Conservation (phyloP, 2,113 vertebrate species). For the Buteo buteo region DNA sequence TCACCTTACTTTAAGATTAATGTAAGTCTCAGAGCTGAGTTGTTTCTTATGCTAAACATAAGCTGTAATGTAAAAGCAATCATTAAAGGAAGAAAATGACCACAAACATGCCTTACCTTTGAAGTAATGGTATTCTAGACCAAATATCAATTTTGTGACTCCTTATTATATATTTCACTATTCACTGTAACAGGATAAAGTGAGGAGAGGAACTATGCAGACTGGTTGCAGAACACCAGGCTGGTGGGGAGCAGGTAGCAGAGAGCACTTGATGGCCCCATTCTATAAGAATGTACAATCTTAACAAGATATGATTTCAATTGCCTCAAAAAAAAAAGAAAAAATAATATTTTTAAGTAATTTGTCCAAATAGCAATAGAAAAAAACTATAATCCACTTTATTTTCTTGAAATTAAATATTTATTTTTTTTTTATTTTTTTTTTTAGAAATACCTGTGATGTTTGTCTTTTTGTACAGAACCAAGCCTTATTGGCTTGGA, state of each 20-base stretch:
- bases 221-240: background rate
- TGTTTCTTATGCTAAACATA: background rate
- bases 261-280: background rate
- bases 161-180: background rate
- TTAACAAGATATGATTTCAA: background rate
- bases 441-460: background rate
- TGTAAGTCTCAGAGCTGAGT: background rate
- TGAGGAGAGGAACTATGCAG: background rate
- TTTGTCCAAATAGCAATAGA: background rate
- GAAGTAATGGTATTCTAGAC: background rate
- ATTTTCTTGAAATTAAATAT: background rate
- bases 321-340: background rate
- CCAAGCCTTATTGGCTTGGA: background rate
- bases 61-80: background rate
- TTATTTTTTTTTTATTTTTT: accelerated
- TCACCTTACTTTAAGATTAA: background rate
- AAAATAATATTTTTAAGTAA: background rate
- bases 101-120: background rate
- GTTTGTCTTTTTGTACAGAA: background rate
- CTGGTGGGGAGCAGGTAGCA: background rate
- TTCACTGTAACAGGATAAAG: background rate
- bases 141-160: background rate
- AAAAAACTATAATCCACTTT: background rate
- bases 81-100: background rate
- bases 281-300: background rate